Evolutionary conservation across 2,113 vertebrate species (phyloP).

Genomic region (Neomonachus schauinslandi): DNA sequence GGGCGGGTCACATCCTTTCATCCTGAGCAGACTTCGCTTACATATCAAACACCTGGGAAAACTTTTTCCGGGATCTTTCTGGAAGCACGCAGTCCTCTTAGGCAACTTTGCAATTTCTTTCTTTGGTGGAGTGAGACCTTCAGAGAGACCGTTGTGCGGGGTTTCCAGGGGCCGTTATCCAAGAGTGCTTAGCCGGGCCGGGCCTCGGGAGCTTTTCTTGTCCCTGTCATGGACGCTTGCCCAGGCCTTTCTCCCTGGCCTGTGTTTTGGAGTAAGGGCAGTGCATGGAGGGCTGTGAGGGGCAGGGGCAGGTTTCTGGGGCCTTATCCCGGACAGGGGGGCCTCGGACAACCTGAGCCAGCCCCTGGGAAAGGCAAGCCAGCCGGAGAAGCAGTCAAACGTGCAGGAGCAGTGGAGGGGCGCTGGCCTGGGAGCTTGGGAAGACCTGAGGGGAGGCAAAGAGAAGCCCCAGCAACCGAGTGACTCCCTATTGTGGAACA

Average conservation of each 20-base stretch:
- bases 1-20: background rate
- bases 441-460: background rate
- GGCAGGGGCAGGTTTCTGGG: background rate
- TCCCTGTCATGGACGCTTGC: accelerated
- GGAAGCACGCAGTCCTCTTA: background rate
- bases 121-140: background rate
- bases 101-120: background rate
- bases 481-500: background rate
- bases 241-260: background rate
- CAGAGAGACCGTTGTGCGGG: background rate
- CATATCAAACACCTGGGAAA: background rate
- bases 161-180: background rate
- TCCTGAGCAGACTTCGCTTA: background rate
- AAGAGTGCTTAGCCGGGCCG: accelerated
- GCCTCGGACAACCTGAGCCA: background rate
- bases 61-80: background rate
- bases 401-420: too few relatives aligned
- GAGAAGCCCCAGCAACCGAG: background rate
- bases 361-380: background rate
- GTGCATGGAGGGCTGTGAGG: accelerated
- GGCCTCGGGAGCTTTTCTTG: background rate
- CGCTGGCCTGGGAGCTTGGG: too few relatives aligned
- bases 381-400: background rate
- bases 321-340: background rate
- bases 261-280: background rate